phyloP scores from a whole-genome alignment of 1,140 invertebrate species.

The Heliothis subflexa region DNA sequence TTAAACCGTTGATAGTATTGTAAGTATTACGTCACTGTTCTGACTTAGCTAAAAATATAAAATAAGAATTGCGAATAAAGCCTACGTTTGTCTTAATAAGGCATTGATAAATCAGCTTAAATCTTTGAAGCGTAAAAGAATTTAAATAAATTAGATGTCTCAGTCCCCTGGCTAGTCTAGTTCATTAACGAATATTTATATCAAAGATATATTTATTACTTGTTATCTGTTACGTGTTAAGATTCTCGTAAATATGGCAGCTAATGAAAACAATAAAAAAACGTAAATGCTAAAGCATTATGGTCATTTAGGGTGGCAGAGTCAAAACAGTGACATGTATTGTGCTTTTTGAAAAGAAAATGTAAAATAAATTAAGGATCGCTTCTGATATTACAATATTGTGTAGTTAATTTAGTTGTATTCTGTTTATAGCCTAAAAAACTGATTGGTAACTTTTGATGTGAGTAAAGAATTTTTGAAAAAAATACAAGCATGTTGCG shows the following conservation, averaged over 20 bases:
- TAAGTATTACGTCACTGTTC: constrained; percentile 37
- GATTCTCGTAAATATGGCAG: constrained; percentile 8
- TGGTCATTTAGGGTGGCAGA: constrained; percentile 36
- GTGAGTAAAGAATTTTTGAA: not conserved
- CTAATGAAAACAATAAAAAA: not conserved
- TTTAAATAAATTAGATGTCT: not conserved
- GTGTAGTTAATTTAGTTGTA: constrained; percentile 69
- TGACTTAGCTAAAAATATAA: constrained; percentile 3
- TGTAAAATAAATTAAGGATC: constrained; percentile 76
- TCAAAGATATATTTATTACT: constrained; percentile 24
- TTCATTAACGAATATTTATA: not conserved
- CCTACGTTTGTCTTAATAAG: not conserved
- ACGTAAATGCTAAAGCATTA: constrained; percentile 2
- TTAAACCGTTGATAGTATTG: constrained; percentile 56
- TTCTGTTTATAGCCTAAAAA: constrained; percentile 47
- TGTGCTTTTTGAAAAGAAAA: constrained; percentile 63
- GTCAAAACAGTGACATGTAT: constrained; percentile 51
- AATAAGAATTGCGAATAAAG: not conserved
- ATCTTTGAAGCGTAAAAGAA: not conserved
- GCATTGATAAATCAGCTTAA: not conserved
- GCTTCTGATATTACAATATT: constrained; percentile 68
- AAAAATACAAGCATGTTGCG: not conserved
- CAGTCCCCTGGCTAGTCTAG: constrained; percentile 6
- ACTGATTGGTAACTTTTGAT: constrained; percentile 18
- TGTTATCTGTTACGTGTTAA: constrained; percentile 6